Evolutionary conservation across 2,888 invertebrate genomes (phyloP).

Genomic region (Chromoteleia sp.): DNA sequence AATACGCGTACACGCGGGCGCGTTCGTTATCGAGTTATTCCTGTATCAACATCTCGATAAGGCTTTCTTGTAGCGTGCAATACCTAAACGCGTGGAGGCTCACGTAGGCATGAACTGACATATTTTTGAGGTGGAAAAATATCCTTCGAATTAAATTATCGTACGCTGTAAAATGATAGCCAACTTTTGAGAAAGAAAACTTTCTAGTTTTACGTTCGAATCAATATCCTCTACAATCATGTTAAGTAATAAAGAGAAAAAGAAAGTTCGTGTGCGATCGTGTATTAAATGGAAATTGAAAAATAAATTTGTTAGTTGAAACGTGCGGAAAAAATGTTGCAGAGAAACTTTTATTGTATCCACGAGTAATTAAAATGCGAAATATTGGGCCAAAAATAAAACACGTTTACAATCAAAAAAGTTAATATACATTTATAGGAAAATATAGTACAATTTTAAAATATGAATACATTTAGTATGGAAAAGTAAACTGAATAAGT

Average conservation of each 20-base stretch:
- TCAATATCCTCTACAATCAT: conserved; percentile 34
- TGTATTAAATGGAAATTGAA: conserved; percentile 26
- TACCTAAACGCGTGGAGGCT: conserved; percentile 51
- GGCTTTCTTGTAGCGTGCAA: conserved; percentile 66
- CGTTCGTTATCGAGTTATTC: conserved; percentile 64
- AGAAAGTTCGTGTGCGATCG: too few relatives aligned
- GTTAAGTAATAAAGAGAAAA: conserved; percentile 47
- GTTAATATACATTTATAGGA: too few relatives aligned
- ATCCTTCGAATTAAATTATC: conserved; percentile 55
- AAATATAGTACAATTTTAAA: too few relatives aligned
- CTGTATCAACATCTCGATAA: conserved; percentile 65
- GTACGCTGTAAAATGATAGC: conserved; percentile 32
- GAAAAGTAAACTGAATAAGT: too few relatives aligned
- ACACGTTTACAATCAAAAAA: too few relatives aligned
- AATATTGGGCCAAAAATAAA: too few relatives aligned
- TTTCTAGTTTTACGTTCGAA: conserved; percentile 39
- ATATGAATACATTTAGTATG: too few relatives aligned
- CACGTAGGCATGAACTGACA: conserved; percentile 43
- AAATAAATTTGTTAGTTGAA: conserved; percentile 28
- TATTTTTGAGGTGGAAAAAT: conserved; percentile 53
- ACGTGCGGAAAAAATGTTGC: not conserved
- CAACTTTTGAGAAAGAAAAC: conserved; percentile 50
- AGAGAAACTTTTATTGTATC: too few relatives aligned
- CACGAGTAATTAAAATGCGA: too few relatives aligned
- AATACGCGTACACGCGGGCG: conserved; percentile 1